These are phyloP conservation scores for Cyphomyrmex costatus DNA, from an alignment of 1,140 invertebrate genomes.

Conservation along the genomic window DNA sequence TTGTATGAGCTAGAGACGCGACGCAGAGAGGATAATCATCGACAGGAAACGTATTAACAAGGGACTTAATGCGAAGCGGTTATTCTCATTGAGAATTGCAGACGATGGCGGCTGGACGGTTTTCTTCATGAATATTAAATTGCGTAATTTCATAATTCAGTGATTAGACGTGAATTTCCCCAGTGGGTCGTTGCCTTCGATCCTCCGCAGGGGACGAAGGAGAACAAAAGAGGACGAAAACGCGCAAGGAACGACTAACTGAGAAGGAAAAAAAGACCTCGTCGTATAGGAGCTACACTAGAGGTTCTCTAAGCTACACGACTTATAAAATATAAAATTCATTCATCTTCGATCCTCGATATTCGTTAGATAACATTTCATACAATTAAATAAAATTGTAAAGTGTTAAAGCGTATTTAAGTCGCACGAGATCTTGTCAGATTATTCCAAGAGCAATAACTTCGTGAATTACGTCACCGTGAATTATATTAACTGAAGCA, in stretches of 20 bases:
- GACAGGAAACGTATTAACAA: constrained; percentile 64
- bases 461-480: background rate
- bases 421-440: background rate
- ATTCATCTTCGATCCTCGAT: background rate
- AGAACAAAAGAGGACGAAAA: background rate
- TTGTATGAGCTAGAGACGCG: background rate
- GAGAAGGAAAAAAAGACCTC: background rate
- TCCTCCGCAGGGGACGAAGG: background rate
- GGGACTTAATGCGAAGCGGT: constrained; percentile 59
- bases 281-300: background rate
- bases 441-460: background rate
- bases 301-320: no score
- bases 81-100: constrained; percentile 63
- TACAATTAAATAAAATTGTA: background rate
- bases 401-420: constrained; percentile 6
- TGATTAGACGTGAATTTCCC: constrained; percentile 73
- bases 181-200: constrained; percentile 55
- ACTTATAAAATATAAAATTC: constrained; percentile 29
- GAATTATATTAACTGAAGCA: background rate
- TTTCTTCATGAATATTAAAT: constrained; percentile 70
- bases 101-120: constrained; percentile 22
- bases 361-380: background rate
- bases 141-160: constrained; percentile 71
- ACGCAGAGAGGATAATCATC: constrained; percentile 52
- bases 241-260: background rate